Evolutionary conservation across 1,140 invertebrate genomes (phyloP).

Genomic region (Brachionus paranguensis): DNA sequence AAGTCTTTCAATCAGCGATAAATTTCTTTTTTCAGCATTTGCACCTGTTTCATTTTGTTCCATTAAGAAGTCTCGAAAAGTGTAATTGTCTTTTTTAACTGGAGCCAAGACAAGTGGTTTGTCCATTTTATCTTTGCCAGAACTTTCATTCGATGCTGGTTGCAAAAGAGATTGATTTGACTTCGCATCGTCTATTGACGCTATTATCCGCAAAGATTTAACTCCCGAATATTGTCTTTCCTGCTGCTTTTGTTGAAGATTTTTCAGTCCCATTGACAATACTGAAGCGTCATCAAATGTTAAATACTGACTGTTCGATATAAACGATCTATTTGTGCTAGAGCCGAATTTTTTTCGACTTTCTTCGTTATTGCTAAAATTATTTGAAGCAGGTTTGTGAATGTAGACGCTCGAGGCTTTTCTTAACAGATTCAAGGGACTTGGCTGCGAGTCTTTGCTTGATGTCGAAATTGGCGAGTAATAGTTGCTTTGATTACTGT

Average conservation of each 20-base stretch:
- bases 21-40: not conserved
- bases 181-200: not conserved
- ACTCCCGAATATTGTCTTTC: constrained; percentile 14
- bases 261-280: constrained; percentile 1
- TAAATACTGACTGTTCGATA: not conserved
- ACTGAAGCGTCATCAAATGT: not conserved
- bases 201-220: not conserved
- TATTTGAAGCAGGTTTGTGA: not conserved
- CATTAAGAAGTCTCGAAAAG: not conserved
- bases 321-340: not conserved
- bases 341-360: not conserved
- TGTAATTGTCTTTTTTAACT: not conserved
- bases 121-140: not conserved
- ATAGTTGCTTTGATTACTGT: not conserved
- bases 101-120: not conserved
- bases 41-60: not conserved
- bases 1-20: constrained; percentile 16
- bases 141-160: not conserved
- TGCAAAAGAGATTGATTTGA: not conserved
- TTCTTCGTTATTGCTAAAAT: not conserved
- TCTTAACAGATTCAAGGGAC: not conserved
- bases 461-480: not conserved
- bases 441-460: not conserved
- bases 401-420: not conserved
- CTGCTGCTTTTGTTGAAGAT: constrained; percentile 17